Percentiles rank a stretch among this genome's conserved stretches.
Evolutionary conservation across 2,113 vertebrate genomes (phyloP).

Genomic region (Cricetomys ansorgei): DNA sequence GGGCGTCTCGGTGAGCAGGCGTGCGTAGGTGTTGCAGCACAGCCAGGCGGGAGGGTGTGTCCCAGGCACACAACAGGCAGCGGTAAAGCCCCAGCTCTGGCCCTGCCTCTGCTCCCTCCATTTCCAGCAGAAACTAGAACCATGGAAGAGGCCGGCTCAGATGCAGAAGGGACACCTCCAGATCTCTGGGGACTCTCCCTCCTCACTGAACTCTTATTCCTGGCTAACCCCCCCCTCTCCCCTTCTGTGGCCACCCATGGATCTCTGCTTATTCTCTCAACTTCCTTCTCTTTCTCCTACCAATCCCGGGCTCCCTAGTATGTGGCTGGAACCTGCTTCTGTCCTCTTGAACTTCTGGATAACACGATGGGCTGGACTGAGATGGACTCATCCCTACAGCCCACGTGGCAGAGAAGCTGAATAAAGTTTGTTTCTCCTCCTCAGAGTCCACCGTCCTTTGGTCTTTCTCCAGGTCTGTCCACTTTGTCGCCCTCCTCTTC

Average conservation of each 20-base stretch:
- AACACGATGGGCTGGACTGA: not conserved
- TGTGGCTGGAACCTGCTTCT: not conserved
- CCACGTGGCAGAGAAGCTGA: conserved; percentile 32
- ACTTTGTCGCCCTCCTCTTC: not conserved
- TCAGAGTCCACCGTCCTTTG: not conserved
- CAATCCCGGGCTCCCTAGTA: not conserved
- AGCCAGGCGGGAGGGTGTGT: conserved; percentile 76
- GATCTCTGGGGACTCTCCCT: not conserved
- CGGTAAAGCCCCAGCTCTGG: conserved; percentile 77
- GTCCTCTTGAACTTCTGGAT: not conserved
- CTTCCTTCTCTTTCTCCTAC: not conserved
- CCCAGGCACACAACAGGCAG: conserved; percentile 81
- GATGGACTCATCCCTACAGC: not conserved
- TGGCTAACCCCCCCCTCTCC: not conserved
- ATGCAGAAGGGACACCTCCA: not conserved
- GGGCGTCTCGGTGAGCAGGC: conserved; percentile 79
- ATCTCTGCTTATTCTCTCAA: not conserved
- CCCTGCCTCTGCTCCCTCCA: conserved; percentile 74
- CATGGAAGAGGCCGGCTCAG: conserved; percentile 29
- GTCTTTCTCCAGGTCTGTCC: not conserved
- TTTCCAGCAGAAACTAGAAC: conserved; percentile 83
- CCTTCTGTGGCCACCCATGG: not conserved
- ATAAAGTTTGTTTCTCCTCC: conserved; percentile 19
- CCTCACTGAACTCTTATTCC: too few relatives aligned
- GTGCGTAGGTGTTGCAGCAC: conserved; percentile 82